A percentile compares a stretch with the other conserved stretches of the same genome.
These are phyloP conservation scores for Drosophila pachea DNA, from an alignment of 1,140 invertebrate species.

Conservation along the genomic window DNA sequence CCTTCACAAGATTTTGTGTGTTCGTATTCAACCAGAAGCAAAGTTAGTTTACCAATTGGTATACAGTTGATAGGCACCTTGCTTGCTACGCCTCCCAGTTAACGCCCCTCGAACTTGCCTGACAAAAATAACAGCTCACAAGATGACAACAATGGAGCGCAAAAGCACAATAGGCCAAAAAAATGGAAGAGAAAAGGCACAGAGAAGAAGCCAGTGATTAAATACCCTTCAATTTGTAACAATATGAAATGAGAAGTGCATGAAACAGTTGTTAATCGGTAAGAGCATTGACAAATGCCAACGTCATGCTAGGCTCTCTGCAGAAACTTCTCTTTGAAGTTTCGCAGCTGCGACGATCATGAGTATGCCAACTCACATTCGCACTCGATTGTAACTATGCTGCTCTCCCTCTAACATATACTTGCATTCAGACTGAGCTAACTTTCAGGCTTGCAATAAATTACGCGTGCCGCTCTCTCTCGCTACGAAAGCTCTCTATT, in stretches of 20 bases:
- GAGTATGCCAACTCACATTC: too few relatives aligned
- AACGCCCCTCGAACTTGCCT: slow-evolving; percentile 22
- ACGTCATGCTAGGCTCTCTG: too few relatives aligned
- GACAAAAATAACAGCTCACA: slow-evolving; percentile 25
- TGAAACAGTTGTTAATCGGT: neutral
- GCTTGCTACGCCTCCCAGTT: slow-evolving; percentile 7
- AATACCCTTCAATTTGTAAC: slow-evolving; percentile 14
- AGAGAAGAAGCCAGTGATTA: slow-evolving; percentile 27
- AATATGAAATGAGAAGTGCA: neutral
- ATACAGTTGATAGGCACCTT: neutral
- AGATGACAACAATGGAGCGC: slow-evolving; percentile 21
- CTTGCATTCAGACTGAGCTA: too few relatives aligned
- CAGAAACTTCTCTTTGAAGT: too few relatives aligned
- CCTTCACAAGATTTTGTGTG: slow-evolving; percentile 16
- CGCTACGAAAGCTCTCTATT: too few relatives aligned
- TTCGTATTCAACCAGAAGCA: slow-evolving; percentile 40
- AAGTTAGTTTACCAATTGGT: slow-evolving; percentile 30
- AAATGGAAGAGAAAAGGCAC: neutral
- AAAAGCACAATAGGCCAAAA: slow-evolving; percentile 10
- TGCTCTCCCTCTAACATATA: too few relatives aligned
- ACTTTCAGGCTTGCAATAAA: too few relatives aligned
- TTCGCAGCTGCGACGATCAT: too few relatives aligned
- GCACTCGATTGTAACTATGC: too few relatives aligned
- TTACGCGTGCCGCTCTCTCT: too few relatives aligned
- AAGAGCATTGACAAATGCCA: neutral